Base-by-base conservation (phyloP, 2,113 vertebrate genomes). In the Chionomys nivalis region DNA sequence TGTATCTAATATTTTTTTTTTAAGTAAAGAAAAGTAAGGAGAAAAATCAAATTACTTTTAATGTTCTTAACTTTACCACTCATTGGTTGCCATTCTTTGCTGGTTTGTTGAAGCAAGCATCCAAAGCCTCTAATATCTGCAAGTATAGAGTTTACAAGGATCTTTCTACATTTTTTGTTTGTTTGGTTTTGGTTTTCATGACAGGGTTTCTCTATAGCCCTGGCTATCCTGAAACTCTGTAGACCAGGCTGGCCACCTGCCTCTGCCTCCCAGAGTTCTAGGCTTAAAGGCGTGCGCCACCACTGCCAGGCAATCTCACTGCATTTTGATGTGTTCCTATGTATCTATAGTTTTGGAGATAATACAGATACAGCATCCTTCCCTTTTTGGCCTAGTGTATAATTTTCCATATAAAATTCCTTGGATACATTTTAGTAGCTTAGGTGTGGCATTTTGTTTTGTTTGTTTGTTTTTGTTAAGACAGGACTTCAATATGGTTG, bases 301-400 rank as follows among this genome's bases (percentile, higher is more conserved):
- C 7, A n/a, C 36, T n/a, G 17, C 36, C 17, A 2, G 70, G 70
- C 17, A 68, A 39, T 90, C 21, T 88, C 52, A 55, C 52, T 55
- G 55, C 55, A 55, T 55, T 93, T 79, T 86, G 28, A 61, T 93
- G 0, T 90, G 28, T 91, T 92, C 79, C 17, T 87, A 4, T 58
- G 1, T 83, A 2, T 93, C 28, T 94, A 68, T 93, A 66, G 47
- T 31, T 89, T 33, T 36, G 3, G 36, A 44, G 11, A 52, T 79
- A 47, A 63, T 86, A 9, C 42, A 75, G 39, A 63, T 73, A 91
- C 1, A 13, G 13, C 47, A 85, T n/a, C 70, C 28, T 77, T 7
- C 14, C 58, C 52, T 75, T 93, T 94, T 89, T 95, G 39, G 52
- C 85, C 58, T 77, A 90, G 82, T 17, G 16, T 13, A 52, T 73